Percentiles rank a stretch among this genome's conserved stretches.
phyloP scores from a whole-genome alignment of 2,888 invertebrate species.

The Rhodophaea formosa region DNA sequence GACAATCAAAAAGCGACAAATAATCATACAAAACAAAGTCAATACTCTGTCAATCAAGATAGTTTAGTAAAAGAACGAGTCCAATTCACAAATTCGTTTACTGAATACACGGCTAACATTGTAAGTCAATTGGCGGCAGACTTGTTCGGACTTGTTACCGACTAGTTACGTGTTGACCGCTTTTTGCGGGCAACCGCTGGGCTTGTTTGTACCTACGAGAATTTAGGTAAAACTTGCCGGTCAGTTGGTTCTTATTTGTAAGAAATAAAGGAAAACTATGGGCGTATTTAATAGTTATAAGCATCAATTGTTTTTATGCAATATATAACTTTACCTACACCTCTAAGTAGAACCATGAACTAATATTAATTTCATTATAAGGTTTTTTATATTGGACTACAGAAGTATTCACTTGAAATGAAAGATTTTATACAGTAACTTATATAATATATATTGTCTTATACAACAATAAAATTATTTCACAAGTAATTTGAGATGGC shows the following conservation, averaged over 20 bases:
- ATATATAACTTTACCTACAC: too few relatives aligned
- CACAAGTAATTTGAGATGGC: too few relatives aligned
- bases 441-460: too few relatives aligned
- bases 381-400: too few relatives aligned
- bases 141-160: slow-evolving; percentile 10
- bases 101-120: slow-evolving; percentile 8
- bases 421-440: too few relatives aligned
- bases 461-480: too few relatives aligned
- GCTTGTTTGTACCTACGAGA: not conserved
- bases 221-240: not conserved
- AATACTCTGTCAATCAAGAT: not conserved
- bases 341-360: too few relatives aligned
- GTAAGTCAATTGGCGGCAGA: slow-evolving; percentile 12
- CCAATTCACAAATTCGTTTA: slow-evolving; percentile 1
- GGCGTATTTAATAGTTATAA: too few relatives aligned
- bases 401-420: too few relatives aligned
- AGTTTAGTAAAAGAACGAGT: not conserved
- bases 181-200: slow-evolving; percentile 1
- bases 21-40: not conserved
- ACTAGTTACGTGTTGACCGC: slow-evolving; percentile 17
- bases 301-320: too few relatives aligned
- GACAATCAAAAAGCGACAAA: not conserved
- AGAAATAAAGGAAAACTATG: too few relatives aligned
- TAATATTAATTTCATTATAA: too few relatives aligned
- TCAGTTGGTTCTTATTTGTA: not conserved